A percentile compares a stretch with the other conserved stretches of the same genome.
phyloP scores from a whole-genome alignment of 2,113 vertebrate genomes.

The Ciconia maguari region DNA sequence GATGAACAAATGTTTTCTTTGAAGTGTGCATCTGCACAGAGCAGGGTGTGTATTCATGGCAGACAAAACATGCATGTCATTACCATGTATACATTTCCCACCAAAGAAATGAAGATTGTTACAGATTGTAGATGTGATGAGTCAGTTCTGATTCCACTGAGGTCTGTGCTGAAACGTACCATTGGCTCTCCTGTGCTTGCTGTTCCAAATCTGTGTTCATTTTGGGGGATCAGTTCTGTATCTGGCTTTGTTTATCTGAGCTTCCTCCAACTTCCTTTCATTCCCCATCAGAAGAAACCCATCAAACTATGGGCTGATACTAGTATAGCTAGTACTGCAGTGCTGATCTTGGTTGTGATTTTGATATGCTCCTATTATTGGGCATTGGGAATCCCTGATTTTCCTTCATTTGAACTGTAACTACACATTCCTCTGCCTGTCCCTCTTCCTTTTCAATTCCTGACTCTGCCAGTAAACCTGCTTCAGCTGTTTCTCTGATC shows the following conservation, averaged over 20 bases:
- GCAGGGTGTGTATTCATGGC: neutral
- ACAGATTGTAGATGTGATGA: neutral
- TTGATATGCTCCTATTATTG: neutral
- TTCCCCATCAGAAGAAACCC: neutral
- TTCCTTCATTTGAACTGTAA: neutral
- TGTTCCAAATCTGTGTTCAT: neutral
- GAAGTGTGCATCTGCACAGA: neutral
- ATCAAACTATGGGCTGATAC: neutral
- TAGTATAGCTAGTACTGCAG: neutral
- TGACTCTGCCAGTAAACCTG: neutral
- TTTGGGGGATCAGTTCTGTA: neutral
- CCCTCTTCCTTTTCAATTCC: neutral
- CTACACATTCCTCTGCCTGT: neutral
- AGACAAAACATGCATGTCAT: rapidly evolving
- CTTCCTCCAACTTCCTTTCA: neutral
- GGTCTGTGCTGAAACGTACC: neutral
- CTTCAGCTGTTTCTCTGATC: neutral
- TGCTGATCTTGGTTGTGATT: neutral
- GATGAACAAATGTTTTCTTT: neutral
- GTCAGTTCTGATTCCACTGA: neutral
- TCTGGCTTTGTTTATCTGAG: neutral
- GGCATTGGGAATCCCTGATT: neutral
- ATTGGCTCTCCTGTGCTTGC: neutral
- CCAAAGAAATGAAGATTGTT: neutral
- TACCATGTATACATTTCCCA: neutral